Evolutionary conservation across 2,113 vertebrate genomes (phyloP).

Genomic region (Nanorana parkeri): DNA sequence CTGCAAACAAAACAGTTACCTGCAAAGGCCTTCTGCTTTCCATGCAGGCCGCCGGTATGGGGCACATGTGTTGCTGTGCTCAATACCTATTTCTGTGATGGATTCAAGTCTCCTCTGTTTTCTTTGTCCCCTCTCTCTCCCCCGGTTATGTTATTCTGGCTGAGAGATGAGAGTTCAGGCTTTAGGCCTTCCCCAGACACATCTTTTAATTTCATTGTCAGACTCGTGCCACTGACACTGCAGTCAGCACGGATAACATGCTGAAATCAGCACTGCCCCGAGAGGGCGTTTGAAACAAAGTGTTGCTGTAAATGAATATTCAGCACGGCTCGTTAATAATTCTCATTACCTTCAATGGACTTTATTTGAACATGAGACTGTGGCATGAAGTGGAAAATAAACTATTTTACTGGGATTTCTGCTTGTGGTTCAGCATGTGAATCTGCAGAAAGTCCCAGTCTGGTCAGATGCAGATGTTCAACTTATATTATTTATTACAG

Average conservation of each 20-base stretch:
- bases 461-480: too few species aligned
- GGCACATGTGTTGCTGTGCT: too few species aligned
- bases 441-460: too few species aligned
- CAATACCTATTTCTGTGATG: background rate
- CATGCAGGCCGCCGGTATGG: too few species aligned
- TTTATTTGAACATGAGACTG: background rate
- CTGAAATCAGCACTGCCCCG: conserved; percentile 34
- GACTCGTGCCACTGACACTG: background rate
- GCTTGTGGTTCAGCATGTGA: too few species aligned
- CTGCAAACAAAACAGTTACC: too few species aligned
- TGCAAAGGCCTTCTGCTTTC: too few species aligned
- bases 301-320: conserved; percentile 1
- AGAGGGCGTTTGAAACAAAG: conserved; percentile 3
- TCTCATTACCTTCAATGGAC: conserved; percentile 7
- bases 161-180: background rate
- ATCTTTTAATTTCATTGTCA: conserved; percentile 35
- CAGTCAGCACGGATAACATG: conserved; percentile 36
- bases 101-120: conserved; percentile 3
- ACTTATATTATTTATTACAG: too few species aligned
- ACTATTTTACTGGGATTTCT: background rate
- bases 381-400: background rate
- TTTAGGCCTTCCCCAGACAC: conserved; percentile 20
- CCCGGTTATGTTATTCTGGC: background rate
- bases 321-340: conserved; percentile 21
- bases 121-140: background rate